phyloP scores from a whole-genome alignment of 2,888 invertebrate species.

The Aethes cnicana region DNA sequence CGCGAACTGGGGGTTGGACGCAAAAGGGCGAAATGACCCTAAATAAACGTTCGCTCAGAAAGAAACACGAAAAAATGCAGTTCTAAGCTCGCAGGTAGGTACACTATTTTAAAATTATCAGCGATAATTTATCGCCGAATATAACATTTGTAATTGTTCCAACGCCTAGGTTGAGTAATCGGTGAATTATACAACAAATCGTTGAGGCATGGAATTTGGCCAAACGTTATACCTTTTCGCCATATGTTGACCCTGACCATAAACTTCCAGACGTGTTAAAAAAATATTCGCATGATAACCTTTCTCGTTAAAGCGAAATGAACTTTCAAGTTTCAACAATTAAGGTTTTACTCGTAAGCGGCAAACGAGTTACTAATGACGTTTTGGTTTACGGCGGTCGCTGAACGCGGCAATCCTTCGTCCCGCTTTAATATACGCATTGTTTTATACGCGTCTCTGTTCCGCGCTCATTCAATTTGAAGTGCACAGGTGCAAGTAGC shows the following conservation, averaged over 20 bases:
- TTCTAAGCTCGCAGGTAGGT: too few species aligned
- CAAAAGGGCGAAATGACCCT: too few species aligned
- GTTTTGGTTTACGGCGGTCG: slow-evolving; percentile 34
- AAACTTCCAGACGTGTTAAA: slow-evolving; percentile 46
- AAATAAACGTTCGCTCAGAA: too few species aligned
- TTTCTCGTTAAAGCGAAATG: slow-evolving; percentile 33
- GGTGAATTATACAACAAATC: slow-evolving; percentile 41
- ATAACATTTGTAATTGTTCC: not conserved
- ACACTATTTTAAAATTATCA: too few species aligned
- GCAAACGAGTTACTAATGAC: slow-evolving; percentile 41
- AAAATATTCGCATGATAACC: slow-evolving; percentile 41
- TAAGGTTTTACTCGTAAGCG: slow-evolving; percentile 37
- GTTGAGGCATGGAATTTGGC: slow-evolving; percentile 63
- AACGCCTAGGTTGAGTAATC: slow-evolving; percentile 33
- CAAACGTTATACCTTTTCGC: slow-evolving; percentile 63
- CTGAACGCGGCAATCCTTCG: slow-evolving; percentile 44
- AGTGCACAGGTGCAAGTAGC: slow-evolving; percentile 75
- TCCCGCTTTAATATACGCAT: slow-evolving; percentile 62
- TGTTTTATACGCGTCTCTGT: slow-evolving; percentile 71
- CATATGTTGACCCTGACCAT: slow-evolving; percentile 80
- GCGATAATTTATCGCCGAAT: too few species aligned
- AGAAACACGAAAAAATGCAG: too few species aligned
- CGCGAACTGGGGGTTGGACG: too few species aligned
- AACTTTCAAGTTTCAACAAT: slow-evolving; percentile 33
- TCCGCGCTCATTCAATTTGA: slow-evolving; percentile 66